Evolutionary conservation across 2,888 invertebrate species (phyloP).

Genomic region (Amblyjoppa fuscipennis): DNA sequence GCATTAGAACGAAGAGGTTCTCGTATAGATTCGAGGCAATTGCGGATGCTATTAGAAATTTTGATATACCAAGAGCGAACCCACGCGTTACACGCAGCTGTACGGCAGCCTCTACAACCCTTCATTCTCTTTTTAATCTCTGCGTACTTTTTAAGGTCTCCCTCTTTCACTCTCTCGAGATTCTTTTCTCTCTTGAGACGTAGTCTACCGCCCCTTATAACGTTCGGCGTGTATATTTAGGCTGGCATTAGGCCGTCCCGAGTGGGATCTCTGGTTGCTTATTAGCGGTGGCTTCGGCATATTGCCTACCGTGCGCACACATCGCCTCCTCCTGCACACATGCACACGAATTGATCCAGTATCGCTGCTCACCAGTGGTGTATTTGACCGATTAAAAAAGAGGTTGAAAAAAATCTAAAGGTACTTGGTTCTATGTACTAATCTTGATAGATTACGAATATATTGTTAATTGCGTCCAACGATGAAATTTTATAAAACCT

Average conservation of each 20-base stretch:
- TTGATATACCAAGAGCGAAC: conserved; percentile 33
- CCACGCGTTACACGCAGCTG: conserved; percentile 65
- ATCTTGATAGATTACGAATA: conserved; percentile 1
- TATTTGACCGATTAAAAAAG: conserved; percentile 36
- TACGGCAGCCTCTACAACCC: conserved; percentile 39
- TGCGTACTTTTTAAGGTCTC: conserved; percentile 57
- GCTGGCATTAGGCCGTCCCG: conserved; percentile 76
- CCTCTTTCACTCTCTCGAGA: conserved; percentile 36
- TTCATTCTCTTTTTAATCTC: conserved; percentile 45
- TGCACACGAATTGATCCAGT: conserved; percentile 33
- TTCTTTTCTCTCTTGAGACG: conserved; percentile 51
- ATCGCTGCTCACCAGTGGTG: conserved; percentile 7
- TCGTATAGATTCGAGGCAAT: conserved; percentile 27
- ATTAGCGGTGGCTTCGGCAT: conserved; percentile 75
- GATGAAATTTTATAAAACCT: neutral
- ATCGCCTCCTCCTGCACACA: conserved; percentile 35
- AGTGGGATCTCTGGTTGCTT: conserved; percentile 75
- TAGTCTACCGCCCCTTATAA: conserved; percentile 56
- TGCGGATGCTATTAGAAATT: conserved; percentile 47
- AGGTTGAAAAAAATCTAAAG: conserved; percentile 16
- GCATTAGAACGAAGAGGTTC: conserved; percentile 8
- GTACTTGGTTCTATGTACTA: conserved; percentile 8
- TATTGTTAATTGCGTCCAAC: neutral
- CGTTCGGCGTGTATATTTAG: conserved; percentile 79
- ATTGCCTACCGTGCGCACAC: conserved; percentile 64